A percentile compares a stretch with the other conserved stretches of the same genome.
These are phyloP conservation scores for Lagocephalus sceleratus DNA, from an alignment of 2,797 vertebrate genomes.

Conservation along the genomic window DNA sequence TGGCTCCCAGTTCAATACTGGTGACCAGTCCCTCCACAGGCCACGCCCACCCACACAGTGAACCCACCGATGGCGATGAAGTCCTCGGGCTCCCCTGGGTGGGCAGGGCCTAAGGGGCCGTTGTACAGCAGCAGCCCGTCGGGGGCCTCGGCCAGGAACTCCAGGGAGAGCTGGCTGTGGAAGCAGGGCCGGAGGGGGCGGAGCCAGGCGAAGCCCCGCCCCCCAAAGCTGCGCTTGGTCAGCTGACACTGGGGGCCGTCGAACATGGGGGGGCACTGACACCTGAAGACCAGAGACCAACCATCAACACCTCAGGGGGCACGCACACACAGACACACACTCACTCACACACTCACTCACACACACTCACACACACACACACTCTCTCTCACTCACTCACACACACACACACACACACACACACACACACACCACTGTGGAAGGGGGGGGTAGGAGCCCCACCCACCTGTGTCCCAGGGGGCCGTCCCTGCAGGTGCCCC, in stretches of 20 bases:
- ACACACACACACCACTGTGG: too few relatives aligned
- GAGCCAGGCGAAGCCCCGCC: constrained; percentile 87
- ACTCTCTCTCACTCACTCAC: too few relatives aligned
- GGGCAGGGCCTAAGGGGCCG: constrained; percentile 72
- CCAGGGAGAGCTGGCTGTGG: constrained; percentile 83
- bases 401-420: too few relatives aligned
- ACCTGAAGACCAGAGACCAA: constrained; percentile 70
- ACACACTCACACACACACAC: too few relatives aligned
- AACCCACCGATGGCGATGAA: constrained; percentile 84
- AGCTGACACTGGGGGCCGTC: constrained; percentile 88
- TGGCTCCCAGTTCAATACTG: not conserved
- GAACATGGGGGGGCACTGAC: constrained; percentile 81
- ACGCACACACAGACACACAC: too few relatives aligned
- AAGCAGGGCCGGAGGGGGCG: constrained; percentile 84
- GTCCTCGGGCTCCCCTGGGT: constrained; percentile 70
- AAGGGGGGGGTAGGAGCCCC: too few relatives aligned
- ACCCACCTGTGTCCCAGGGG: constrained; percentile 84
- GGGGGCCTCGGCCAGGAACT: constrained; percentile 81
- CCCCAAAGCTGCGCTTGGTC: constrained; percentile 84
- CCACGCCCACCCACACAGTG: not conserved
- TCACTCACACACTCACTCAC: too few relatives aligned
- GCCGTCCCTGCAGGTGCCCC: constrained; percentile 81
- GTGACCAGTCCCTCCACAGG: too few relatives aligned
- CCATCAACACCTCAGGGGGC: not conserved
- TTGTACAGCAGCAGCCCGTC: constrained; percentile 86